These are phyloP conservation scores for Griposia aprilina DNA, from an alignment of 2,888 invertebrate species.

Conservation along the genomic window DNA sequence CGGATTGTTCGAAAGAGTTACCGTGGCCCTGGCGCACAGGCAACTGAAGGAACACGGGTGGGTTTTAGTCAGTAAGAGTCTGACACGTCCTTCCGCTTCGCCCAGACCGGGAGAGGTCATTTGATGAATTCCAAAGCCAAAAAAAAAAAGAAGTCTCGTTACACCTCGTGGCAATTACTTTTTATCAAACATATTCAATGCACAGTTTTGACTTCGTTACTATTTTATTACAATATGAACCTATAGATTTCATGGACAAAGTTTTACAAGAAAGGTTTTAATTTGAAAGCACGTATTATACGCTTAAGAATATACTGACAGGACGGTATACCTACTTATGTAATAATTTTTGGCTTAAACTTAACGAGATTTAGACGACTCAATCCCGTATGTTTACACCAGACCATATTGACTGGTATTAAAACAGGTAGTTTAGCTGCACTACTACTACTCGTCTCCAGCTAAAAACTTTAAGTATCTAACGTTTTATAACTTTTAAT, in stretches of 20 bases:
- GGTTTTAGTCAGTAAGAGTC: no score
- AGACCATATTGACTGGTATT: neutral
- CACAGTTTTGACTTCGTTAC: neutral
- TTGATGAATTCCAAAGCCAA: no score
- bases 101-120: no score
- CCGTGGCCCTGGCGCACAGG: no score
- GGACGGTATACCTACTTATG: neutral
- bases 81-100: no score
- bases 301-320: neutral
- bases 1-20: no score
- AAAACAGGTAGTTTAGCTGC: slow-evolving; percentile 23
- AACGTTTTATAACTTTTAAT: slow-evolving; percentile 24
- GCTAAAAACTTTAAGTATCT: slow-evolving; percentile 12
- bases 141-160: no score
- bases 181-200: neutral
- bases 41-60: no score
- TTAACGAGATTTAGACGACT: neutral
- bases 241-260: neutral
- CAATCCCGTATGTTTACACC: slow-evolving; percentile 3
- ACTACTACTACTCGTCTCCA: neutral
- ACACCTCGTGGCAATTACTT: neutral
- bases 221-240: neutral
- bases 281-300: neutral
- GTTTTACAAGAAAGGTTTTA: neutral
- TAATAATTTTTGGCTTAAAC: neutral